Conservation (phyloP, 2,888 invertebrate species). For the Choreutis nemorana region DNA sequence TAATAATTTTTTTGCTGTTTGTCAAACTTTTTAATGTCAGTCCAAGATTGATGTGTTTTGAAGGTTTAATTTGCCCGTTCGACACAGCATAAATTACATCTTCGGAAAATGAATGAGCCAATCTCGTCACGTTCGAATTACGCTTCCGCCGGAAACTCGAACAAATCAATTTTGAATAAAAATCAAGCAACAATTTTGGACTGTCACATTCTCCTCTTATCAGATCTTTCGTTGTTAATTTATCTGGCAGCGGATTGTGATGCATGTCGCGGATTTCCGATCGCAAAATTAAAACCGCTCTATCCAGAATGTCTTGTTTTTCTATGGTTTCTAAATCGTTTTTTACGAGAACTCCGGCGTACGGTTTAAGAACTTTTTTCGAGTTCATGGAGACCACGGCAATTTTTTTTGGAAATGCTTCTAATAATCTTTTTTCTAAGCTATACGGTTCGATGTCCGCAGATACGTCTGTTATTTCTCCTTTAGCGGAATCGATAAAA, state of each 20-base stretch:
- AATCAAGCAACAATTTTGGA: constrained; percentile 1
- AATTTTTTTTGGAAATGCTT: constrained; percentile 2
- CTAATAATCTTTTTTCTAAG: constrained; percentile 1
- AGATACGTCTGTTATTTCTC: background rate
- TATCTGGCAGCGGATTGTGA: constrained; percentile 1
- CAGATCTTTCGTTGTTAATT: constrained; percentile 1
- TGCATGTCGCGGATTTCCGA: constrained; percentile 1
- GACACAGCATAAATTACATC: constrained; percentile 1
- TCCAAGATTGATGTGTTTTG: constrained; percentile 1
- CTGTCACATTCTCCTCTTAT: constrained; percentile 1
- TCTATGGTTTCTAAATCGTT: constrained; percentile 1
- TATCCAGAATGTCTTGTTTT: background rate
- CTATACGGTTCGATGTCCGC: constrained; percentile 1
- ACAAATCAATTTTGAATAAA: constrained; percentile 1
- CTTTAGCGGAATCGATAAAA: constrained; percentile 1
- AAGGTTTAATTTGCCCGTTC: constrained; percentile 2
- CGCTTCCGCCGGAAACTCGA: constrained; percentile 1
- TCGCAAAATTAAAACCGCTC: constrained; percentile 1
- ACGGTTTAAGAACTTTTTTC: constrained; percentile 3
- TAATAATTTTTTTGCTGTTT: constrained; percentile 2
- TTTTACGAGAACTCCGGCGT: constrained; percentile 1
- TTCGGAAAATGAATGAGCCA: constrained; percentile 1
- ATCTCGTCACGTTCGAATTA: constrained; percentile 1
- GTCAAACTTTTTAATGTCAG: constrained; percentile 17
- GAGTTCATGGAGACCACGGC: constrained; percentile 1